Evolutionary conservation across 1,140 invertebrate species (phyloP).

Genomic region (Leucophenga varia): DNA sequence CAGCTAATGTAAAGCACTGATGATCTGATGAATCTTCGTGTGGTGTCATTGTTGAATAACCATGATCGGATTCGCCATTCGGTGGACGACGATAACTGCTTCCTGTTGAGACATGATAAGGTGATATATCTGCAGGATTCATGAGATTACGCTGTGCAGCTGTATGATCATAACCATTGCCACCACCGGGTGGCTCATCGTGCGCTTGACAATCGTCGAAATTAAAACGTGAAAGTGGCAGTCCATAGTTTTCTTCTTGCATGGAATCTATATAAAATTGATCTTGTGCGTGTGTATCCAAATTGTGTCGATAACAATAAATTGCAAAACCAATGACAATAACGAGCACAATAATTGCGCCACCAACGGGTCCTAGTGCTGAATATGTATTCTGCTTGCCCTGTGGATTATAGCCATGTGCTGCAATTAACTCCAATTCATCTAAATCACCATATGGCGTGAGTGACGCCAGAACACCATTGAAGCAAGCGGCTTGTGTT

Average conservation of each 20-base stretch:
- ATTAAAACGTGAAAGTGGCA: conserved; percentile 51
- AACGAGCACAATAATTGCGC: conserved; percentile 64
- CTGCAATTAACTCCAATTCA: conserved; percentile 59
- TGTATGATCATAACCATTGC: conserved; percentile 47
- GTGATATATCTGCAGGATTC: conserved; percentile 71
- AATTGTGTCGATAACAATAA: conserved; percentile 67
- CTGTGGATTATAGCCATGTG: conserved; percentile 49
- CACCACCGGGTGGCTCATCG: conserved; percentile 45
- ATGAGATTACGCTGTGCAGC: conserved; percentile 47
- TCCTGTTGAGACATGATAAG: conserved; percentile 80
- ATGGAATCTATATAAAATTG: conserved; percentile 59
- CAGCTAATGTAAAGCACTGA: conserved; percentile 70
- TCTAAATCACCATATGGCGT: conserved; percentile 79
- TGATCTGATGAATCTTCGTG: conserved; percentile 83
- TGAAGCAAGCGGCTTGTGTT: conserved; percentile 77
- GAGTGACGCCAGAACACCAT: conserved; percentile 73
- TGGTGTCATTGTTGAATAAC: conserved; percentile 93
- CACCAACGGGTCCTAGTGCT: conserved; percentile 64
- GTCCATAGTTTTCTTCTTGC: conserved; percentile 57
- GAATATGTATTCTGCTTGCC: conserved; percentile 62
- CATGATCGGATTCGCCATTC: conserved; percentile 87
- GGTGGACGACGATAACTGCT: conserved; percentile 73
- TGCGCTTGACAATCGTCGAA: conserved; percentile 50
- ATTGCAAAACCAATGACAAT: conserved; percentile 65
- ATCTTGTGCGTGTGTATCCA: conserved; percentile 59